phyloP scores from a whole-genome alignment of 1,140 invertebrate species.

The Drosophila micromelanica region DNA sequence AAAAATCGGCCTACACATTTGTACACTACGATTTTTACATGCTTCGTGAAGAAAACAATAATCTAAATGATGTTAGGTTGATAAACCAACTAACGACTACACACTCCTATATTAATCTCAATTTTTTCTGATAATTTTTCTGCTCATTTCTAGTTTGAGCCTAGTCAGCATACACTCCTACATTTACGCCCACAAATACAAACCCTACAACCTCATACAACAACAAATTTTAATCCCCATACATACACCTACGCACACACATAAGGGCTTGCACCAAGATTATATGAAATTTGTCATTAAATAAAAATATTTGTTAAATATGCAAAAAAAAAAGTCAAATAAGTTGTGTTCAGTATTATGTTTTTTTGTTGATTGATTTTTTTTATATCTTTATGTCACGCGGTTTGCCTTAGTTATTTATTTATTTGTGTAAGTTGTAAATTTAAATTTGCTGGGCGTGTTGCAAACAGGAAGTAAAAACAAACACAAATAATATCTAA shows the following conservation, averaged over 20 bases:
- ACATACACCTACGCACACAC: neutral
- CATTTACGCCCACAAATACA: constrained; percentile 4
- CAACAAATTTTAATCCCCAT: neutral
- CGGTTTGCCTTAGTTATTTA: constrained; percentile 46
- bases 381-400: constrained; percentile 34
- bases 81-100: neutral
- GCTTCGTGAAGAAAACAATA: constrained; percentile 10
- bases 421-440: constrained; percentile 46
- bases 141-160: constrained; percentile 55
- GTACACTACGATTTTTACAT: constrained; percentile 67
- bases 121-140: neutral
- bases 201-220: constrained; percentile 2
- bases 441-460: constrained; percentile 47
- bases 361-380: constrained; percentile 54
- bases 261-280: constrained; percentile 4
- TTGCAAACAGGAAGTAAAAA: constrained; percentile 36
- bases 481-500: constrained; percentile 20
- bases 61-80: constrained; percentile 9
- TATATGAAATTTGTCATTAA: constrained; percentile 42
- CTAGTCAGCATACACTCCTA: constrained; percentile 30
- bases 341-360: constrained; percentile 77
- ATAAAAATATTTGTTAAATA: constrained; percentile 41
- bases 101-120: constrained; percentile 25
- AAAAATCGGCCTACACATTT: neutral
- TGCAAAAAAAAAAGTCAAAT: constrained; percentile 40